These are phyloP conservation scores for Patiria miniata DNA, from an alignment of 35 echinoderm and acorn worm species.

Conservation along the genomic window DNA sequence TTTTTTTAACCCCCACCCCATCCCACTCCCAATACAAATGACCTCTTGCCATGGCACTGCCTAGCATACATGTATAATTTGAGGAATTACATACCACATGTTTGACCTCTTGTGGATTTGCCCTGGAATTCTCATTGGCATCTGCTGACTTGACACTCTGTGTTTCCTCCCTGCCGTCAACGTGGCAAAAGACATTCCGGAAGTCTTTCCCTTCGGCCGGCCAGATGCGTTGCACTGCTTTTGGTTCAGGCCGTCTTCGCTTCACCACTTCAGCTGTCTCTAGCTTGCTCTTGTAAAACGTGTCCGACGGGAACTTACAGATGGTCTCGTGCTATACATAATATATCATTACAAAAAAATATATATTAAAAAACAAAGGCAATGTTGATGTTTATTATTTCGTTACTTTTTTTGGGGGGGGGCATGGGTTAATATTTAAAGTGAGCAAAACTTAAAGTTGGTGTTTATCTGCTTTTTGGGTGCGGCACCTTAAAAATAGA, in stretches of 20 bases:
- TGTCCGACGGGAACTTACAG: slow-evolving; percentile 67
- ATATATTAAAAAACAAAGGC: not conserved
- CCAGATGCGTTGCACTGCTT: slow-evolving; percentile 41
- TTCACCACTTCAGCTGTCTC: slow-evolving; percentile 60
- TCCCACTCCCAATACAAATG: too few relatives aligned
- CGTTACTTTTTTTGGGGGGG: too few relatives aligned
- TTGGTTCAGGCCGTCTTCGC: slow-evolving; percentile 18
- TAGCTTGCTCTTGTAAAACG: slow-evolving; percentile 66
- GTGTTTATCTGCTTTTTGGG: too few relatives aligned
- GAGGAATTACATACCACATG: slow-evolving; percentile 61
- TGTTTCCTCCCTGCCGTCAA: slow-evolving; percentile 70
- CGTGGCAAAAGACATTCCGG: slow-evolving; percentile 75
- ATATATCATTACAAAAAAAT: not conserved
- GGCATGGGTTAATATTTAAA: too few relatives aligned
- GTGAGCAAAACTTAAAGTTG: too few relatives aligned
- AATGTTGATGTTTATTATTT: too few relatives aligned
- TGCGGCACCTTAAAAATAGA: too few relatives aligned
- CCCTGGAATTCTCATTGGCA: slow-evolving; percentile 75
- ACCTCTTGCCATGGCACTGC: too few relatives aligned
- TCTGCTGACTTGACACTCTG: slow-evolving; percentile 59
- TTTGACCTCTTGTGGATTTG: slow-evolving; percentile 54
- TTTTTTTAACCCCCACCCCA: too few relatives aligned
- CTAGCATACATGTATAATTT: not conserved
- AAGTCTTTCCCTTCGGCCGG: not conserved
- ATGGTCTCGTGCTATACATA: slow-evolving; percentile 62